phyloP scores from a whole-genome alignment of 2,888 invertebrate species.

The Pollenia griseotomentosa region DNA sequence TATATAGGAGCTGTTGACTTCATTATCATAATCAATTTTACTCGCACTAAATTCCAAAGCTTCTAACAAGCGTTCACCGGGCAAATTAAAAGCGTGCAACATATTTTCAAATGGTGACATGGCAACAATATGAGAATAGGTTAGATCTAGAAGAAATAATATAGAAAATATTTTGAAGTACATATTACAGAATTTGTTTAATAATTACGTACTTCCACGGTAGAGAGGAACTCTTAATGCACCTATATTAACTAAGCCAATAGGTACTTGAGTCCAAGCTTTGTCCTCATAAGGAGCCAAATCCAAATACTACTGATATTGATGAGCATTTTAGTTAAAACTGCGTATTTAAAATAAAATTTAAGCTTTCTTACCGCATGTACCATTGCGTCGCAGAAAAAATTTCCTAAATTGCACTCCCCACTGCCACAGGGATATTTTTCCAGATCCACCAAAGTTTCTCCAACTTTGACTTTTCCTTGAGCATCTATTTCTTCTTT shows the following conservation, averaged over 20 bases:
- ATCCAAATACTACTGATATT: slow-evolving; percentile 76
- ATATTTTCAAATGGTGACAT: slow-evolving; percentile 91
- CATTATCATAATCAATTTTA: slow-evolving; percentile 77
- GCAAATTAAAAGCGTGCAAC: slow-evolving; percentile 89
- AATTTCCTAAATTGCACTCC: slow-evolving; percentile 91
- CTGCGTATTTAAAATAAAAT: not conserved
- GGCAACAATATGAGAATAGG: slow-evolving; percentile 88
- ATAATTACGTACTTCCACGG: slow-evolving; percentile 85
- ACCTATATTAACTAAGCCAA: slow-evolving; percentile 89
- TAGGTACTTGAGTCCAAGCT: slow-evolving; percentile 88
- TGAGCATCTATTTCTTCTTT: slow-evolving; percentile 85
- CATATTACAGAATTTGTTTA: too few species aligned
- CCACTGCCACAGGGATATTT: slow-evolving; percentile 85
- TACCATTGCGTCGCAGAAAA: slow-evolving; percentile 90
- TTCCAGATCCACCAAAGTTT: slow-evolving; percentile 86
- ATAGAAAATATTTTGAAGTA: not conserved
- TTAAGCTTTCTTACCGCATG: slow-evolving; percentile 85
- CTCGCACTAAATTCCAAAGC: slow-evolving; percentile 87
- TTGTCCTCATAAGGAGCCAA: slow-evolving; percentile 80
- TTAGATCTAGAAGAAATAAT: slow-evolving; percentile 86
- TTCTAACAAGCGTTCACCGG: slow-evolving; percentile 87
- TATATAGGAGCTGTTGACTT: slow-evolving; percentile 74
- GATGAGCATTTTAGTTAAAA: not conserved
- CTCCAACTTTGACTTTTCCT: slow-evolving; percentile 86
- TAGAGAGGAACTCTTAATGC: slow-evolving; percentile 89